Evolutionary conservation across 2,797 vertebrate genomes (phyloP).

Genomic region (Chelonia mydas): DNA sequence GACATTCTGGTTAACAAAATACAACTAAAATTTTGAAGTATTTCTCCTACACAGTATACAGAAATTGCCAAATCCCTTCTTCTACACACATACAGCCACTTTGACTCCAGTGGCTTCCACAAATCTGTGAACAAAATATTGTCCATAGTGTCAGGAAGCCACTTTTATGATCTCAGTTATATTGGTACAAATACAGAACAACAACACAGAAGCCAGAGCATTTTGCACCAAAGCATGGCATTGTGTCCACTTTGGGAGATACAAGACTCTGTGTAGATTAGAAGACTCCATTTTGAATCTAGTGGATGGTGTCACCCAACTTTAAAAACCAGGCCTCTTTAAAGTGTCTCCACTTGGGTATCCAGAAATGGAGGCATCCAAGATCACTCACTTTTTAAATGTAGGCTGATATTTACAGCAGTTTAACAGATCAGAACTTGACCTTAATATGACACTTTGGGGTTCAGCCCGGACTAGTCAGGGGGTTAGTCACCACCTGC

Average conservation of each 20-base stretch:
- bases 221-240: background rate
- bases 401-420: background rate
- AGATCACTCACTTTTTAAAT: background rate
- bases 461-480: background rate
- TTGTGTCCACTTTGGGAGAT: background rate
- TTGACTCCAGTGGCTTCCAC: background rate
- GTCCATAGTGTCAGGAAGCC: background rate
- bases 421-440: background rate
- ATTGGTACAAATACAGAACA: background rate
- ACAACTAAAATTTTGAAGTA: background rate
- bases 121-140: background rate
- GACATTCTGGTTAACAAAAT: background rate
- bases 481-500: background rate
- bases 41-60: background rate
- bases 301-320: background rate
- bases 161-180: background rate
- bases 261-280: background rate
- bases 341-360: background rate
- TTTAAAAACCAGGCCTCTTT: background rate
- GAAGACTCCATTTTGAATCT: background rate
- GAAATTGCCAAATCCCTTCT: background rate
- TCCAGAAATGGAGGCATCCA: rapidly evolving
- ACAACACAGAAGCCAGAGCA: background rate
- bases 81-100: background rate
- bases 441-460: background rate